These are phyloP conservation scores for Odontocolon sp. DNA, from an alignment of 2,888 invertebrate species.

Conservation along the genomic window DNA sequence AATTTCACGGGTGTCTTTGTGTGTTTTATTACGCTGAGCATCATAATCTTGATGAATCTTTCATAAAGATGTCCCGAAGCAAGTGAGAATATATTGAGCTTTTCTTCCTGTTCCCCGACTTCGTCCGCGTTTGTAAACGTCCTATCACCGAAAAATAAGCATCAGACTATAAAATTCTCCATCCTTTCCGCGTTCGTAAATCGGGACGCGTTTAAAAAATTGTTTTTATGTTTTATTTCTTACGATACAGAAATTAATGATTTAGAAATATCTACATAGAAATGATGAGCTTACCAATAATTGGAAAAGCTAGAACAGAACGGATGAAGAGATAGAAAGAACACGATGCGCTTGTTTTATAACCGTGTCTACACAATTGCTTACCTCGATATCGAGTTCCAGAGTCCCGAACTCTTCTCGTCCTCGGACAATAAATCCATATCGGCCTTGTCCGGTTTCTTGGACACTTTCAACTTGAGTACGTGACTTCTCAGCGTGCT, in stretches of 20 bases:
- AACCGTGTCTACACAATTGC: constrained; percentile 13
- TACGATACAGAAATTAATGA: constrained; percentile 43
- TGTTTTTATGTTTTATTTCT: too few species aligned
- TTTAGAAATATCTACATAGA: constrained; percentile 64
- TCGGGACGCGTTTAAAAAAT: too few species aligned
- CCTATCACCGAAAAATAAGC: constrained; percentile 82
- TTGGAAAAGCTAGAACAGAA: constrained; percentile 76
- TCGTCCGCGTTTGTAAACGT: constrained; percentile 80
- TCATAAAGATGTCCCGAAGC: constrained; percentile 99
- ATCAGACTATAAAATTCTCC: constrained; percentile 19
- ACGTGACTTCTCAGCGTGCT: constrained; percentile 94
- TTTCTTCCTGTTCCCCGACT: constrained; percentile 86
- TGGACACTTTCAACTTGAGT: constrained; percentile 94
- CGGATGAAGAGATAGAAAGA: constrained; percentile 56
- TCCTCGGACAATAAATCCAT: constrained; percentile 92
- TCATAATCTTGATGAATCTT: constrained; percentile 98
- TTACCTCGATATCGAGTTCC: constrained; percentile 97
- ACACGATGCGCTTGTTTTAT: constrained; percentile 22
- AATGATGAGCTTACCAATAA: constrained; percentile 77
- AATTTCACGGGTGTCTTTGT: constrained; percentile 98
- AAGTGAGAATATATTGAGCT: constrained; percentile 98
- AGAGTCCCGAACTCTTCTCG: constrained; percentile 88
- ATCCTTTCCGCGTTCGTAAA: neutral
- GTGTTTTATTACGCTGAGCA: constrained; percentile 97
- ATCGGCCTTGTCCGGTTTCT: constrained; percentile 93